These are phyloP conservation scores for Schizothorax lantsangensis DNA, from an alignment of 2,797 vertebrate genomes.

Conservation along the genomic window DNA sequence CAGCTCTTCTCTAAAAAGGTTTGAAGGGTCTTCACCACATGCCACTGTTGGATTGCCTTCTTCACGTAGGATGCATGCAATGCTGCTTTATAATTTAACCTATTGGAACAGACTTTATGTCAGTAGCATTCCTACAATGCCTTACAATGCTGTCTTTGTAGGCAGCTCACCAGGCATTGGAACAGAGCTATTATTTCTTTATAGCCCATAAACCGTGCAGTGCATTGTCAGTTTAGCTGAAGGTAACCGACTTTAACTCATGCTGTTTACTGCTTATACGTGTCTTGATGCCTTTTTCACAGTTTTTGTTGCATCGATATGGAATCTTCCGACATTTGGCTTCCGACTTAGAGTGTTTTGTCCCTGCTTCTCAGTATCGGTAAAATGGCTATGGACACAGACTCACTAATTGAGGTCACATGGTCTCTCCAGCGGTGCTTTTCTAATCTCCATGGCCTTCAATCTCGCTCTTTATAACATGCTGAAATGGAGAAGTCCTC, in stretches of 20 bases:
- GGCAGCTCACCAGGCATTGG: neutral
- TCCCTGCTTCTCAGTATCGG: constrained; percentile 32
- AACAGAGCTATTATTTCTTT: constrained; percentile 29
- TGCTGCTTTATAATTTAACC: neutral
- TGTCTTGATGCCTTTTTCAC: constrained; percentile 3
- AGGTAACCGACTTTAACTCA: neutral
- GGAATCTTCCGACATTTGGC: constrained; percentile 6
- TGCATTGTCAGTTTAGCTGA: constrained; percentile 27
- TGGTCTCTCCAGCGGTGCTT: constrained; percentile 63
- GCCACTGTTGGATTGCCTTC: neutral
- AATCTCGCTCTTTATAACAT: constrained; percentile 63
- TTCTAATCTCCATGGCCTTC: constrained; percentile 64
- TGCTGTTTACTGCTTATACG: constrained; percentile 26
- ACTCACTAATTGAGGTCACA: constrained; percentile 75
- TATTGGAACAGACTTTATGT: neutral
- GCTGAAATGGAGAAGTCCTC: constrained; percentile 70
- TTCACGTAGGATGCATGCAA: neutral
- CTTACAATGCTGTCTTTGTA: neutral
- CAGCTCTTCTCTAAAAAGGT: neutral
- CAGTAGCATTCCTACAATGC: neutral
- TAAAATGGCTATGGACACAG: constrained; percentile 50
- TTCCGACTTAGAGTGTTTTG: neutral
- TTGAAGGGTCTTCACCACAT: neutral
- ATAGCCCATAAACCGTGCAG: neutral
- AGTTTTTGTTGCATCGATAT: neutral